These are phyloP conservation scores for Harpalus rubripes DNA, from an alignment of 2,888 invertebrate genomes.

Conservation along the genomic window DNA sequence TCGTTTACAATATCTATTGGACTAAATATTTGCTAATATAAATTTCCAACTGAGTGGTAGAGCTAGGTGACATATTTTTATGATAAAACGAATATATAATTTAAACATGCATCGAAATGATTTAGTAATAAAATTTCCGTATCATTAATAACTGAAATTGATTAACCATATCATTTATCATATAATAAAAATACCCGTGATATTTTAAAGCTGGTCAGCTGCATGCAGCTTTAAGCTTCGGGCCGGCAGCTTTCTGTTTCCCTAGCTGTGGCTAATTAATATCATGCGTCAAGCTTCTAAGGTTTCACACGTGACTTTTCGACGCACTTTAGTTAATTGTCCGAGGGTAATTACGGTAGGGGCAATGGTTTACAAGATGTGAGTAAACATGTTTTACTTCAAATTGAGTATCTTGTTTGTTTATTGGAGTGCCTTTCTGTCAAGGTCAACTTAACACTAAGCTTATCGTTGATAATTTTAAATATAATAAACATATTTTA, in stretches of 20 bases:
- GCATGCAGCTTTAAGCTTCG: constrained; percentile 16
- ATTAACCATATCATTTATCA: constrained; percentile 43
- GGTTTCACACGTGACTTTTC: constrained; percentile 50
- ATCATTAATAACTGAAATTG: constrained; percentile 41
- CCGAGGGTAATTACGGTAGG: not conserved
- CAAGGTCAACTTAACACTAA: too few species aligned
- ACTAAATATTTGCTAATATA: too few species aligned
- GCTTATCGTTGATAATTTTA: too few species aligned
- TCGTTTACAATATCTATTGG: too few species aligned
- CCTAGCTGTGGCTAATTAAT: constrained; percentile 20
- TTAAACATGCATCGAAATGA: too few species aligned
- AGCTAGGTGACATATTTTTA: too few species aligned
- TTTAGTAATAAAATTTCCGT: not conserved
- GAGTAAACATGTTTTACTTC: constrained; percentile 4
- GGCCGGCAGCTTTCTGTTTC: constrained; percentile 8
- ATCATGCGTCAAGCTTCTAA: constrained; percentile 55
- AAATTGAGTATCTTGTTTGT: not conserved
- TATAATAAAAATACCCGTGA: constrained; percentile 27
- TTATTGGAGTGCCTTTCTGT: not conserved
- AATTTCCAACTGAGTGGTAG: too few species aligned
- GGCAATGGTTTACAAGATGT: not conserved
- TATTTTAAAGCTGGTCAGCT: not conserved
- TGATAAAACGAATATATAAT: too few species aligned
- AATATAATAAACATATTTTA: too few species aligned
- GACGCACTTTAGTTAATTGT: constrained; percentile 54